Percentiles rank a stretch among this genome's conserved stretches.
Evolutionary conservation across 2,888 invertebrate genomes (phyloP).

Genomic region (Lycophotia porphyrea): DNA sequence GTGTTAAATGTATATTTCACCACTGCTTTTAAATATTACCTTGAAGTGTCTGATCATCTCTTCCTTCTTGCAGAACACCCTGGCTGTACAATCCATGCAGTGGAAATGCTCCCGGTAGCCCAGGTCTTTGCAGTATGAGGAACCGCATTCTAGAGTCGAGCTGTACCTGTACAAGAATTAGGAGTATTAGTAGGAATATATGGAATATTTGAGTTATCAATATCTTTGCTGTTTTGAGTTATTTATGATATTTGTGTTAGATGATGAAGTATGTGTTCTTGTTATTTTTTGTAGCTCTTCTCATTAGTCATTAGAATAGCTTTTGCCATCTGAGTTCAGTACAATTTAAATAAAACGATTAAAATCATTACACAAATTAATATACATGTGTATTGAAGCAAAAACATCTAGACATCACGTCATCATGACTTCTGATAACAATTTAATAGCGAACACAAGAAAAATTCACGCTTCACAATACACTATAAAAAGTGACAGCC

Average conservation of each 20-base stretch:
- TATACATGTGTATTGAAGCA: conserved; percentile 59
- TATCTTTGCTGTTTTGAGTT: not conserved
- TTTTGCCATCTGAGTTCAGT: conserved; percentile 33
- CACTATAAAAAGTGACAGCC: conserved; percentile 66
- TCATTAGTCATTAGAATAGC: conserved; percentile 11
- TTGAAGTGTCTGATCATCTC: conserved; percentile 99
- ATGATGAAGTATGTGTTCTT: not conserved
- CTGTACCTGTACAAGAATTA: conserved; percentile 88
- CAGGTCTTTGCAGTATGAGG: conserved; percentile 95
- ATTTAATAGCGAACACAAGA: conserved; percentile 62
- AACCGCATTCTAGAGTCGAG: conserved; percentile 95
- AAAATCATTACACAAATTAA: conserved; percentile 64
- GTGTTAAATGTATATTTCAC: not conserved
- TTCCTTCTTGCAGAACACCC: conserved; percentile 99
- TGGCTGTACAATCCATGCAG: conserved; percentile 93
- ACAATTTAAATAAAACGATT: conserved; percentile 47
- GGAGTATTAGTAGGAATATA: not conserved
- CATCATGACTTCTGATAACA: conserved; percentile 62
- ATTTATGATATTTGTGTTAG: not conserved
- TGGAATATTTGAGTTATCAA: not conserved
- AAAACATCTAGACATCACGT: conserved; percentile 57
- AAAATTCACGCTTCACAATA: conserved; percentile 55
- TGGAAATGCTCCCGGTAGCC: conserved; percentile 99
- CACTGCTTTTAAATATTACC: conserved; percentile 68
- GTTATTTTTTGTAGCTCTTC: conserved; percentile 2